Percentiles rank a stretch among this genome's conserved stretches.
phyloP scores from a whole-genome alignment of 2,888 invertebrate species.

The Leptopilina myrica region DNA sequence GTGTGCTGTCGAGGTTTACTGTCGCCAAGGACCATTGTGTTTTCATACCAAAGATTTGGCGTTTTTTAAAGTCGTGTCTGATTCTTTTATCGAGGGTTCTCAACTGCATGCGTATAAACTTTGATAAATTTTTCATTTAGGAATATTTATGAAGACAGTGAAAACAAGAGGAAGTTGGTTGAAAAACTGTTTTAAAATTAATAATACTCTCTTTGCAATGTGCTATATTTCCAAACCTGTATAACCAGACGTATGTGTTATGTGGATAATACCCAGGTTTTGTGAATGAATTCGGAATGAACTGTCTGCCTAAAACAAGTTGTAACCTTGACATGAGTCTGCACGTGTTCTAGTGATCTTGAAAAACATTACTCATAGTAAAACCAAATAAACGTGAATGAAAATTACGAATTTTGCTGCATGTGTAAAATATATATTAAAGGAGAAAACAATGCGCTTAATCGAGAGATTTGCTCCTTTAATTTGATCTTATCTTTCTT shows the following conservation, averaged over 20 bases:
- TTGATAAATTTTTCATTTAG: too few relatives aligned
- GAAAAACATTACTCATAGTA: slow-evolving; percentile 1
- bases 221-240: slow-evolving; percentile 10
- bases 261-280: not conserved
- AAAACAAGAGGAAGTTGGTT: too few relatives aligned
- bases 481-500: too few relatives aligned
- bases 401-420: too few relatives aligned
- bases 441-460: too few relatives aligned
- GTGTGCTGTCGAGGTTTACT: slow-evolving; percentile 64
- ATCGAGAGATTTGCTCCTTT: too few relatives aligned
- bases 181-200: not conserved
- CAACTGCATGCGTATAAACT: slow-evolving; percentile 47
- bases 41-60: slow-evolving; percentile 49
- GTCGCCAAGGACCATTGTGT: slow-evolving; percentile 53
- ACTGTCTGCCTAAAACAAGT: slow-evolving; percentile 16
- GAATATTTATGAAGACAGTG: too few relatives aligned
- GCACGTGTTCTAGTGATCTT: slow-evolving; percentile 11
- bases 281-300: slow-evolving; percentile 16
- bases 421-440: too few relatives aligned
- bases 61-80: slow-evolving; percentile 53
- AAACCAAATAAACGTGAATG: not conserved
- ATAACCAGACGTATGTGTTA: not conserved
- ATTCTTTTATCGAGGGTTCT: slow-evolving; percentile 54
- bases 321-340: slow-evolving; percentile 31
- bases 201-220: not conserved